A percentile compares a stretch with the other conserved stretches of the same genome.
phyloP scores from a whole-genome alignment of 2,113 vertebrate genomes.

The Passer domesticus region DNA sequence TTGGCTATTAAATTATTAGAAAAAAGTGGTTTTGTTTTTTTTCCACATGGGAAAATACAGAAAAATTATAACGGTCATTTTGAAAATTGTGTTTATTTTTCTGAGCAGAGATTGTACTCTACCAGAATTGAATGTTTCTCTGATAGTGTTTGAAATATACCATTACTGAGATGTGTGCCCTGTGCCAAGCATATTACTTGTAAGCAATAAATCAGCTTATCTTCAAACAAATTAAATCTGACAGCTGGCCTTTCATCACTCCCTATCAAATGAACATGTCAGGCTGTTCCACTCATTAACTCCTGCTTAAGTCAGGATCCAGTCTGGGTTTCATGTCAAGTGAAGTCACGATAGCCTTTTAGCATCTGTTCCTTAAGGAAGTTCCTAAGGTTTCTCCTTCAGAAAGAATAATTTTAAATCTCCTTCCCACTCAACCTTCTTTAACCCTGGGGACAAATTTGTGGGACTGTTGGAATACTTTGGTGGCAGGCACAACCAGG shows the following conservation, averaged over 20 bases:
- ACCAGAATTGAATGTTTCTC: background rate
- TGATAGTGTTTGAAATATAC: background rate
- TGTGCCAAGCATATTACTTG: slow-evolving; percentile 22
- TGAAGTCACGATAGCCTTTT: slow-evolving; percentile 6
- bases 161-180: background rate
- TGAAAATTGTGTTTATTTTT: background rate
- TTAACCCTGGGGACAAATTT: background rate
- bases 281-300: slow-evolving; percentile 55
- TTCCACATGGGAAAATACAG: background rate
- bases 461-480: background rate
- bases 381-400: background rate
- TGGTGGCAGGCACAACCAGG: background rate
- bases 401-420: background rate
- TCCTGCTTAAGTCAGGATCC: slow-evolving; percentile 38
- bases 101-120: background rate
- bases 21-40: background rate
- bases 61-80: background rate
- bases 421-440: background rate
- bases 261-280: slow-evolving; percentile 44
- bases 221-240: slow-evolving; percentile 53
- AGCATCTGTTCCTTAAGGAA: background rate
- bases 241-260: slow-evolving; percentile 58
- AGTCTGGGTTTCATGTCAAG: background rate
- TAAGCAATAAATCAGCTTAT: slow-evolving; percentile 67
- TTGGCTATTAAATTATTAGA: background rate